Percentiles rank a stretch among this genome's conserved stretches.
These are phyloP conservation scores for Thunnus albacares DNA, from an alignment of 2,797 vertebrate species.

Conservation along the genomic window DNA sequence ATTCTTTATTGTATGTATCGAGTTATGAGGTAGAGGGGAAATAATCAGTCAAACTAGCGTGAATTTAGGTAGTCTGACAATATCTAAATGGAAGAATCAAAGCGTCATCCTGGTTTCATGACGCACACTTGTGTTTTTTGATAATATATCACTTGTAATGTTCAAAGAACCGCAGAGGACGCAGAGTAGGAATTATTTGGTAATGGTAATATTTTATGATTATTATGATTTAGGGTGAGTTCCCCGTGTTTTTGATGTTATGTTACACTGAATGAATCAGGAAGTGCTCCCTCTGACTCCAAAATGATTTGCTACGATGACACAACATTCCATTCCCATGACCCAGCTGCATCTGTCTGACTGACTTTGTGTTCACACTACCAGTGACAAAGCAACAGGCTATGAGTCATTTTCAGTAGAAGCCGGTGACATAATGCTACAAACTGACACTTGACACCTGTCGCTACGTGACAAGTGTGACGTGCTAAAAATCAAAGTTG, in stretches of 20 bases:
- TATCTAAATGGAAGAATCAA: conserved; percentile 35
- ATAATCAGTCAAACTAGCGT: conserved; percentile 28
- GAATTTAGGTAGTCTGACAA: conserved; percentile 34
- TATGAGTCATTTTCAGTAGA: too few relatives aligned
- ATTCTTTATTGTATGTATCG: conserved; percentile 14
- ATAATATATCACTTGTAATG: neutral
- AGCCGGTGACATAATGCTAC: too few relatives aligned
- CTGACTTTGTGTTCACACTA: neutral
- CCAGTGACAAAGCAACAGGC: too few relatives aligned
- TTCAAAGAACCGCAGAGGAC: neutral
- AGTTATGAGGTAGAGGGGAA: conserved; percentile 14
- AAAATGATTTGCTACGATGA: conserved; percentile 45
- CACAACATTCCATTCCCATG: conserved; percentile 70
- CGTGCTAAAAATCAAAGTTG: too few relatives aligned
- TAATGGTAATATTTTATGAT: neutral
- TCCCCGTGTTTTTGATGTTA: conserved; percentile 4
- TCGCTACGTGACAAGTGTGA: too few relatives aligned
- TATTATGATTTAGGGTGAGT: neutral
- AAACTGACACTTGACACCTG: too few relatives aligned
- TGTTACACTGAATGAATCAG: conserved; percentile 55
- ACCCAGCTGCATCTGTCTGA: conserved; percentile 38
- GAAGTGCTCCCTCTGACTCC: conserved; percentile 65
- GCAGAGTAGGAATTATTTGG: neutral
- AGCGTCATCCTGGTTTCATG: conserved; percentile 24
- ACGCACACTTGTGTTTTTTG: conserved; percentile 14